phyloP scores from a whole-genome alignment of 2,888 invertebrate genomes.

The Podotricha telesiphe region DNA sequence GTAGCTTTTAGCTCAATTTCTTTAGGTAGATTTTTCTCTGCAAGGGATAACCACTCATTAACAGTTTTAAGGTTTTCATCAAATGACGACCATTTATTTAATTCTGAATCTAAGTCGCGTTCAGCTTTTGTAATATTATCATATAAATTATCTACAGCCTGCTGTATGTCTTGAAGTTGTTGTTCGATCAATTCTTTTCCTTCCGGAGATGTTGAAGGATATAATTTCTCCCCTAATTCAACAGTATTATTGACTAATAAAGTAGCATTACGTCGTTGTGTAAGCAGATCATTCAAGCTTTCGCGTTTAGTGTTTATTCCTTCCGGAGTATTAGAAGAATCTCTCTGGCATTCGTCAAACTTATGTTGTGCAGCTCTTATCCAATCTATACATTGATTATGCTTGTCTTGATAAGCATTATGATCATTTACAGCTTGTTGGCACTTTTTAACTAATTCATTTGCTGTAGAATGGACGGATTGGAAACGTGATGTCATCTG shows the following conservation, averaged over 20 bases:
- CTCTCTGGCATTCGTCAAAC: slow-evolving; percentile 87
- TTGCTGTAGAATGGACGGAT: slow-evolving; percentile 93
- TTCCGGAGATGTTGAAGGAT: slow-evolving; percentile 92
- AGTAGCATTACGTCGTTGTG: slow-evolving; percentile 89
- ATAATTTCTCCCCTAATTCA: slow-evolving; percentile 94
- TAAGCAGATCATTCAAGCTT: slow-evolving; percentile 88
- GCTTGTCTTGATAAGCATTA: slow-evolving; percentile 90
- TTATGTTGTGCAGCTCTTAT: slow-evolving; percentile 89
- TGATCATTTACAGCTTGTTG: slow-evolving; percentile 94
- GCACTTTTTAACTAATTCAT: slow-evolving; percentile 95
- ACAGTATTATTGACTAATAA: slow-evolving; percentile 91
- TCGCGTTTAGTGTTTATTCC: slow-evolving; percentile 88
- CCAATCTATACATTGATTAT: slow-evolving; percentile 92
- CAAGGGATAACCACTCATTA: slow-evolving; percentile 89
- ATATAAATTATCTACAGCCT: slow-evolving; percentile 91
- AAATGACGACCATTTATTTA: slow-evolving; percentile 94
- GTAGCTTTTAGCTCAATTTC: slow-evolving; percentile 93
- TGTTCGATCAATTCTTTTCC: slow-evolving; percentile 93
- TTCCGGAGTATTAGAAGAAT: slow-evolving; percentile 86
- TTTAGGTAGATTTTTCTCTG: slow-evolving; percentile 89
- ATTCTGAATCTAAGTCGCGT: slow-evolving; percentile 91
- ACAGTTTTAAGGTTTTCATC: slow-evolving; percentile 93
- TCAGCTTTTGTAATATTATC: slow-evolving; percentile 91
- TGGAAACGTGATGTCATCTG: slow-evolving; percentile 95
- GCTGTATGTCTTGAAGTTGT: slow-evolving; percentile 92